Percentiles rank a stretch among this genome's conserved stretches.
Evolutionary conservation across 2,888 invertebrate species (phyloP).

Genomic region (Aleiodes leptofemur): DNA sequence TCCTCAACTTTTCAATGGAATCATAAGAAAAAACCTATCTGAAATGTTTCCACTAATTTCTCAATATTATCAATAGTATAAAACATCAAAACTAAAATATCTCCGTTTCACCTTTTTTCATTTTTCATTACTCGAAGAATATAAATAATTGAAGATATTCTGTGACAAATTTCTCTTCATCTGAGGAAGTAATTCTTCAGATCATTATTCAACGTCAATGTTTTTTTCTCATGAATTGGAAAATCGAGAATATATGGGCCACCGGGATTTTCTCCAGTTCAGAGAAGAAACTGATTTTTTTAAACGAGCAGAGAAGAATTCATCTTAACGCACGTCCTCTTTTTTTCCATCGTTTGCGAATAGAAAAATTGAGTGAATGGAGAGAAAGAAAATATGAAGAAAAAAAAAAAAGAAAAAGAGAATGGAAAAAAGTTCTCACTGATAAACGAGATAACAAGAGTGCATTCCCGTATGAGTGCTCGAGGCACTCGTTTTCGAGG

Average conservation of each 20-base stretch:
- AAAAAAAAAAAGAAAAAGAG: not conserved
- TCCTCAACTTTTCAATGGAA: no score
- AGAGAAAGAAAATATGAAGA: slow-evolving; percentile 3
- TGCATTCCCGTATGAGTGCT: slow-evolving; percentile 33
- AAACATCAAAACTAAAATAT: no score
- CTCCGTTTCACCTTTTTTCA: no score
- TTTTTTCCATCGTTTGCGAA: slow-evolving; percentile 13
- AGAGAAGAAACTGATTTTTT: not conserved
- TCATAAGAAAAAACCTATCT: no score
- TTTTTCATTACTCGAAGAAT: no score
- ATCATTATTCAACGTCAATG: not conserved
- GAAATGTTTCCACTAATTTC: no score
- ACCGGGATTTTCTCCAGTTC: no score
- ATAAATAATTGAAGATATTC: no score
- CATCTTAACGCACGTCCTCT: not conserved
- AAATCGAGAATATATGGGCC: no score
- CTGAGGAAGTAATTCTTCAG: no score
- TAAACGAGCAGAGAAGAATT: not conserved
- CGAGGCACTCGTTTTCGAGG: slow-evolving; percentile 34
- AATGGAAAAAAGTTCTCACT: slow-evolving; percentile 19
- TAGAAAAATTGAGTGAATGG: slow-evolving; percentile 12
- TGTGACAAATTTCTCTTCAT: no score
- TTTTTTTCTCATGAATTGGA: not conserved
- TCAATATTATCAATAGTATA: no score
- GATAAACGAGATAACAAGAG: slow-evolving; percentile 46